Evolutionary conservation across 2,113 vertebrate genomes (phyloP), one percentile per base, ranked within the genome.

Genomic region (Protomyctophum bolini): DNA sequence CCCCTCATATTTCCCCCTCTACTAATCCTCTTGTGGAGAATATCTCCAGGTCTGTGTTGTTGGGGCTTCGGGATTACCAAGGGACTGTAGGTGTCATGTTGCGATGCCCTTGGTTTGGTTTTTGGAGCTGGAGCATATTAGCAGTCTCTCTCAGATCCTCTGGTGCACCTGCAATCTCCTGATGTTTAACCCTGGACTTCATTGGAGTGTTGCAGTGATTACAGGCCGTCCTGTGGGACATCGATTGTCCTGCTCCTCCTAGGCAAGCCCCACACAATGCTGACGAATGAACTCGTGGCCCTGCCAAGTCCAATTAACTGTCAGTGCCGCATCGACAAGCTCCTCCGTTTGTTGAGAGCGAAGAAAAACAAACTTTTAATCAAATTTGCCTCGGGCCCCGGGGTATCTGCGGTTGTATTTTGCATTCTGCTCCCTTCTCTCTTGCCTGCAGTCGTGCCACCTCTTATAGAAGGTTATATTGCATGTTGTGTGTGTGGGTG

Each of bases 241-340:
- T 94, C 84, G 93, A 94, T 94, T 94, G 92, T 92, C 92, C 83
- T 88, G 92, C 94, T 93, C 93, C 91, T 96, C 94, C 91, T 92
- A 94, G 95, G 88, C 92, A 93, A 95, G 93, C 94, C 92, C 91
- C 92, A 91, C 91, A 95, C 95, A 97, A 95, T 95, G 95, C 95
- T 95, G 95, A 96, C 83, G 92, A 96, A 97, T 97, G 94, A 97
- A 97, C 95, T 94, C 89, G 91, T 93, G 94, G 93, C 92, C 91
- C 92, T 96, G 96, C 96, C 96, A 96, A 93, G 96, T 96, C 94
- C 96, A 96, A 95, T 98, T 97, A 96, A 92, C 87, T 91, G 88
- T 87, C 92, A 92, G 94, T 94, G 93, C 93, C 93, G 92, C 94
- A 96, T 95, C 91, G 94, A 94, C 92, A 86, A 87, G 86, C 88